Conservation (phyloP, 2,113 vertebrate species). For the Dicerorhinus sumatrensis region DNA sequence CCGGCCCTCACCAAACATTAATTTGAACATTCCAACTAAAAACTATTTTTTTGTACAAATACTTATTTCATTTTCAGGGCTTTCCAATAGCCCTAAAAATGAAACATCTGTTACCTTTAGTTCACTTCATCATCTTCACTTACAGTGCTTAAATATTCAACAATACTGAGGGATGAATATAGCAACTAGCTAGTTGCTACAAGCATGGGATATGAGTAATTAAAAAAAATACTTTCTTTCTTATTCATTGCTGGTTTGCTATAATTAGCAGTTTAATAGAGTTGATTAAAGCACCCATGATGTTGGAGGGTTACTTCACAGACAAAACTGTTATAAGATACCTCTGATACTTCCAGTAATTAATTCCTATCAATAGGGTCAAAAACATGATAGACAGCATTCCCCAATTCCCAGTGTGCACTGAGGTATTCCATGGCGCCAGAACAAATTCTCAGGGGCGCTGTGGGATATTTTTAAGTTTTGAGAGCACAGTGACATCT, state of each 20-base stretch:
- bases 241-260: not conserved
- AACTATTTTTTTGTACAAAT: constrained; percentile 30
- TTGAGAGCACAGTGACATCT: constrained; percentile 49
- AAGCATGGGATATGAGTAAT: not conserved
- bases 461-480: not conserved
- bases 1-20: constrained; percentile 37
- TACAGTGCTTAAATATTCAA: constrained; percentile 45
- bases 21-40: constrained; percentile 30
- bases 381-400: not conserved
- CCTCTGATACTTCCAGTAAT: not conserved
- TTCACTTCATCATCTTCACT: not conserved
- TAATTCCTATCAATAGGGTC: not conserved
- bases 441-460: not conserved
- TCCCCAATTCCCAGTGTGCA: not conserved
- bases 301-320: not conserved
- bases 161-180: not conserved
- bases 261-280: not conserved
- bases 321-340: constrained; percentile 27
- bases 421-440: not conserved
- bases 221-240: not conserved
- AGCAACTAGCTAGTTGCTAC: constrained; percentile 10
- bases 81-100: constrained; percentile 31
- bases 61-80: not conserved
- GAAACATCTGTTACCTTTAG: not conserved
- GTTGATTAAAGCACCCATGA: not conserved